These are phyloP conservation scores for Echinometra lucunter DNA, from an alignment of 53 echinoderm and acorn worm species.

Conservation along the genomic window DNA sequence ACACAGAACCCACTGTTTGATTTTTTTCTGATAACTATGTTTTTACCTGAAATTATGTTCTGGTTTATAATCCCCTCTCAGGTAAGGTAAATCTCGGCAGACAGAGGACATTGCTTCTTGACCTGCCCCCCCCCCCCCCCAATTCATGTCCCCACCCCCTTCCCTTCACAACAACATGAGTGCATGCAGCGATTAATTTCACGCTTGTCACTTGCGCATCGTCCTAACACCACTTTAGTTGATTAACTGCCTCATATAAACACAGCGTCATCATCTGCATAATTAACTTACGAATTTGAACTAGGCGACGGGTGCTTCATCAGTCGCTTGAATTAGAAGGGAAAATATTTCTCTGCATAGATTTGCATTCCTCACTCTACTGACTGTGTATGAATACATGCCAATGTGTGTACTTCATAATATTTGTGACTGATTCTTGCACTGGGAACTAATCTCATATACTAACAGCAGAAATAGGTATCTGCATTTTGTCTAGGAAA, in stretches of 20 bases:
- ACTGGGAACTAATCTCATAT: background rate
- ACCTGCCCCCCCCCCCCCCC: constrained; percentile 5
- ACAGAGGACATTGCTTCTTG: background rate
- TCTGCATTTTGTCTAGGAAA: background rate
- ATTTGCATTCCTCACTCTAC: constrained; percentile 49
- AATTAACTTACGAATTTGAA: constrained; percentile 74
- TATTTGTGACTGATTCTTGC: background rate
- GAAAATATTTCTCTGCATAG: constrained; percentile 50
- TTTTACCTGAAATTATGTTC: background rate
- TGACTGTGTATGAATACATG: background rate
- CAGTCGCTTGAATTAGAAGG: constrained; percentile 17
- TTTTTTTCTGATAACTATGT: background rate
- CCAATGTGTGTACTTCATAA: background rate
- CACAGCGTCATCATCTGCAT: constrained; percentile 71
- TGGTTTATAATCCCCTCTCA: background rate
- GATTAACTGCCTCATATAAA: constrained; percentile 71
- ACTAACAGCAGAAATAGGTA: background rate
- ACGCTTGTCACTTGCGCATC: constrained; percentile 69
- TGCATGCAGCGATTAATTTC: constrained; percentile 66
- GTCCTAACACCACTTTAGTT: constrained; percentile 66
- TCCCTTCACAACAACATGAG: constrained; percentile 35
- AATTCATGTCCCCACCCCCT: background rate
- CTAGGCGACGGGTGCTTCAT: constrained; percentile 66
- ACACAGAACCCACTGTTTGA: background rate
- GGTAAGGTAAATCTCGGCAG: background rate